phyloP scores from a whole-genome alignment of 2,113 vertebrate genomes.

The Mobula birostris region DNA sequence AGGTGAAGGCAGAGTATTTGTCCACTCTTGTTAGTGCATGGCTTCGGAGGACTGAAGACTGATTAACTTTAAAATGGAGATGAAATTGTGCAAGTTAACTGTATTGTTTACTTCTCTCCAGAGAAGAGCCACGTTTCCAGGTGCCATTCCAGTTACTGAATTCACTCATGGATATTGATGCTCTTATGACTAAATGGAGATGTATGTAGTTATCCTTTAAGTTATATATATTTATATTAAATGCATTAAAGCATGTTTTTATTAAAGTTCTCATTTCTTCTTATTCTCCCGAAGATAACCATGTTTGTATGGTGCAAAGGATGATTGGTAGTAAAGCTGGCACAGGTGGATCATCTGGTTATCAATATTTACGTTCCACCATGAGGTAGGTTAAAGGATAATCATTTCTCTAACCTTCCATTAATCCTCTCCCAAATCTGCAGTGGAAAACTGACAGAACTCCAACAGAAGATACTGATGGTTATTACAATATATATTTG shows the following conservation, averaged over 20 bases:
- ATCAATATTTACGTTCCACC: slow-evolving; percentile 88
- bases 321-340: slow-evolving; percentile 93
- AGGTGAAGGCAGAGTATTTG: neutral
- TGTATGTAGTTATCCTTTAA: slow-evolving; percentile 68
- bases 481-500: neutral
- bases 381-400: slow-evolving; percentile 63
- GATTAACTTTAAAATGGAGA: neutral
- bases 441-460: neutral
- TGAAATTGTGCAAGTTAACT: neutral
- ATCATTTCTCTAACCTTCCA: slow-evolving; percentile 19
- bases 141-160: slow-evolving; percentile 91
- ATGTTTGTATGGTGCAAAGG: slow-evolving; percentile 90
- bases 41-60: neutral
- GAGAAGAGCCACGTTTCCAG: slow-evolving; percentile 92
- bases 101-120: slow-evolving; percentile 44
- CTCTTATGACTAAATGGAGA: slow-evolving; percentile 94
- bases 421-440: neutral
- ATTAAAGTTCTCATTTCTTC: neutral
- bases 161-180: slow-evolving; percentile 86
- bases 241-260: neutral
- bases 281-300: slow-evolving; percentile 68
- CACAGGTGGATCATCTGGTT: slow-evolving; percentile 87
- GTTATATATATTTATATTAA: neutral
- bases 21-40: neutral
- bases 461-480: neutral